phyloP scores from a whole-genome alignment of 2,888 invertebrate species.

The Terebella lapidaria region DNA sequence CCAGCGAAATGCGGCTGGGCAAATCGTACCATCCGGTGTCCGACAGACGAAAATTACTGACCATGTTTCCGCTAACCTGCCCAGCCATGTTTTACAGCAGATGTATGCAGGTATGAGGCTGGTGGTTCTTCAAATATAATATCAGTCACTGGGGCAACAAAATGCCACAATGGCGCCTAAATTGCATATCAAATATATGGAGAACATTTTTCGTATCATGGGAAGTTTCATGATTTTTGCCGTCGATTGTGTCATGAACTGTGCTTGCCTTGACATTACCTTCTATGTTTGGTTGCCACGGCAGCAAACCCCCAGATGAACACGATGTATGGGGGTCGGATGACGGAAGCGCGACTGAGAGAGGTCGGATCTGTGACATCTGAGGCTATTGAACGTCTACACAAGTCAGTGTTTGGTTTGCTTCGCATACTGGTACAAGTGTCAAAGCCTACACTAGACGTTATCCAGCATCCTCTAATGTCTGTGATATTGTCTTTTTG shows the following conservation, averaged over 20 bases:
- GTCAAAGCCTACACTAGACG: too few relatives aligned
- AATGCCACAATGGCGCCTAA: too few relatives aligned
- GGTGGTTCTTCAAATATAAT: too few relatives aligned
- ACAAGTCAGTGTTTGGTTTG: constrained; percentile 42
- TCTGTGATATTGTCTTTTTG: too few relatives aligned
- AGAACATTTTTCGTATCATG: too few relatives aligned
- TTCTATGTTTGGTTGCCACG: neutral
- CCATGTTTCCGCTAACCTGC: constrained; percentile 33
- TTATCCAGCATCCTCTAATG: too few relatives aligned
- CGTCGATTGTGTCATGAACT: too few relatives aligned
- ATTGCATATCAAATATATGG: too few relatives aligned
- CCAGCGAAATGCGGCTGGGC: constrained; percentile 26
- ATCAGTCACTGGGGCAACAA: too few relatives aligned
- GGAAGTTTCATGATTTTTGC: too few relatives aligned
- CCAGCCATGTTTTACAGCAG: constrained; percentile 39
- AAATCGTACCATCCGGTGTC: constrained; percentile 11
- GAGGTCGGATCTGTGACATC: constrained; percentile 43
- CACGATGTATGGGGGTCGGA: constrained; percentile 39
- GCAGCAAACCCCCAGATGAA: constrained; percentile 15
- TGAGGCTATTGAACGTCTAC: constrained; percentile 45
- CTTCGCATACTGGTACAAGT: too few relatives aligned
- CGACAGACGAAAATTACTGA: constrained; percentile 33
- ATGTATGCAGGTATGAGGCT: constrained; percentile 41
- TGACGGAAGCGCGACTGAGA: constrained; percentile 40
- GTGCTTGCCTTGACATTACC: neutral